Conservation (phyloP, 2,113 vertebrate species). For the Scophthalmus maximus region DNA sequence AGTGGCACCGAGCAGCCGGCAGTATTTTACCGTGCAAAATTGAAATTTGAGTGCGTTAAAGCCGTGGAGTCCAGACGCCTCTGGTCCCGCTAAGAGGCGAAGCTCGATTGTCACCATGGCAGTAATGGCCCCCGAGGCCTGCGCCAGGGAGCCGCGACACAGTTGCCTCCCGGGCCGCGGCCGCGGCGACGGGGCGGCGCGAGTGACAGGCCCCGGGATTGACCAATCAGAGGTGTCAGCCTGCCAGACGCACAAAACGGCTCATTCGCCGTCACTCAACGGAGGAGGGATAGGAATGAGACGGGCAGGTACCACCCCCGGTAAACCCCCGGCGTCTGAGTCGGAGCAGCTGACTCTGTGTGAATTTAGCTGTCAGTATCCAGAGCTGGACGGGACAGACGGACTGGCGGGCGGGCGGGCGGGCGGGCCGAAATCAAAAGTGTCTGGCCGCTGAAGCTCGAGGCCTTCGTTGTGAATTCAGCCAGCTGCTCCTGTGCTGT, state of each 20-base stretch:
- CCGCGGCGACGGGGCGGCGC: slow-evolving; percentile 35
- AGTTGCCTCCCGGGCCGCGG: slow-evolving; percentile 49
- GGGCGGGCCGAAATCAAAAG: slow-evolving; percentile 43
- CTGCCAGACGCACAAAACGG: slow-evolving; percentile 46
- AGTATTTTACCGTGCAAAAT: slow-evolving; percentile 26
- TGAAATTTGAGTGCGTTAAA: slow-evolving; percentile 54
- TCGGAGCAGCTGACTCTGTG: slow-evolving; percentile 57
- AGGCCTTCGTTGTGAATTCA: slow-evolving; percentile 65
- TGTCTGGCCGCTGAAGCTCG: slow-evolving; percentile 48
- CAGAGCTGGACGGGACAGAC: slow-evolving; percentile 27
- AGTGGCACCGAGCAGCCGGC: slow-evolving; percentile 1
- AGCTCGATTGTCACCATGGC: slow-evolving; percentile 54
- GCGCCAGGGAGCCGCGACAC: slow-evolving; percentile 35
- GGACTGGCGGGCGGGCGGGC: slow-evolving; percentile 14
- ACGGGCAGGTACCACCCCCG: slow-evolving; percentile 54
- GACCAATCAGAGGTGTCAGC: slow-evolving; percentile 74
- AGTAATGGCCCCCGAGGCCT: slow-evolving; percentile 60
- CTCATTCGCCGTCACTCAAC: slow-evolving; percentile 54
- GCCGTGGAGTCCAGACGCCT: slow-evolving; percentile 42
- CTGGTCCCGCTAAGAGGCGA: slow-evolving; percentile 45
- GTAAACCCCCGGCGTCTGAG: slow-evolving; percentile 33
- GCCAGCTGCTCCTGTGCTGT: slow-evolving; percentile 54
- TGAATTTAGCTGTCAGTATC: slow-evolving; percentile 67
- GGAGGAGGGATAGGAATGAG: slow-evolving; percentile 37
- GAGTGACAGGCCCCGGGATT: slow-evolving; percentile 66